Base-by-base conservation (phyloP, 2,888 invertebrate genomes). In the Ryuthela nishihirai region DNA sequence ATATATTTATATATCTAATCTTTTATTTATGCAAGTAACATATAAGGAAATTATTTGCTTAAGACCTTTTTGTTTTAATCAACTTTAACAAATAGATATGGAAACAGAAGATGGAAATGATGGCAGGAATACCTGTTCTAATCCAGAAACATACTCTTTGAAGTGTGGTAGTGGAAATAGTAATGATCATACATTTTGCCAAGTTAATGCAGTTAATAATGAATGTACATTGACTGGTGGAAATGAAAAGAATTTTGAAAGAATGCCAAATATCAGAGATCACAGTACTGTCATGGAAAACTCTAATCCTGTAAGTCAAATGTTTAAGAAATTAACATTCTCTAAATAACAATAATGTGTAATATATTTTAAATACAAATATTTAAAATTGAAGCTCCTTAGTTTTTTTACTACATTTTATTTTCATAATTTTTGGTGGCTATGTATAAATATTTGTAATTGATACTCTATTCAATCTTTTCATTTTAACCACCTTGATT, bases 21-120 rank as follows among this genome's bases (percentile, higher is more conserved):
- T 29, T 29, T 29, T 29, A 29, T 29, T 29, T 29, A 12, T 9
- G 1, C 10, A 10, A 10, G 9, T 29, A 34, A 12, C 17, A 4
- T 6, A 34, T 15, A 34, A 34, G 17, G 17, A 34, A 34, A 34
- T 15, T 15, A 9, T 34, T 1, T 3, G 12, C 17, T 15, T 34
- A 5, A 34, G 4, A 1, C n/a, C n/a, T 10, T 34, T 17, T 34
- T 10, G 17, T 10, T 4, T 17, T 34, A 12, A 15, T 40, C 23
- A 21, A 4, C 7, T 24, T 41, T 32, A 20, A n/a, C 10, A 32
- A 49, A 17, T n/a, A 60, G 60, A 60, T 26, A 54, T 60, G 60
- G 60, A 60, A 49, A 60, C 60, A 4, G 60, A 60, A 40, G 60
- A 60, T 41, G 60, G 60, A 3, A 60, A 54, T 41, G 60, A 60